These are phyloP conservation scores for Circaetus gallicus DNA, from an alignment of 2,113 vertebrate genomes.

Conservation along the genomic window DNA sequence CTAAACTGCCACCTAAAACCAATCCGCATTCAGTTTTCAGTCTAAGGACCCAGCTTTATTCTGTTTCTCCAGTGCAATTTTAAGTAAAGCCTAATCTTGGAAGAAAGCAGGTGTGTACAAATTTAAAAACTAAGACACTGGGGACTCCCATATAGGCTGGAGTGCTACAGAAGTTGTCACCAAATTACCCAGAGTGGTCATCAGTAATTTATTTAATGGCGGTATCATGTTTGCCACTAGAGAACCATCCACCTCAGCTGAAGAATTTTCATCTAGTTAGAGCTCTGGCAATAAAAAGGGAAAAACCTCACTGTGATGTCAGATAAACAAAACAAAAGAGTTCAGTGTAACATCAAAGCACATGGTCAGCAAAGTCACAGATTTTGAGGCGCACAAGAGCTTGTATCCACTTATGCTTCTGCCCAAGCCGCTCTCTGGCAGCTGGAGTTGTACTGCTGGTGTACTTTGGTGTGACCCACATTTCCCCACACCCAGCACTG, in stretches of 20 bases:
- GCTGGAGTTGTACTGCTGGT: background rate
- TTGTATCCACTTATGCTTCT: background rate
- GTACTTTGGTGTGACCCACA: background rate
- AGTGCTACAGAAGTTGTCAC: background rate
- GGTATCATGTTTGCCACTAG: background rate
- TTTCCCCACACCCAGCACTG: background rate
- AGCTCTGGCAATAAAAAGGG: background rate
- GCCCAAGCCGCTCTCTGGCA: background rate
- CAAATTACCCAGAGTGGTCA: background rate
- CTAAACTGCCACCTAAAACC: background rate
- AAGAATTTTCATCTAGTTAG: background rate
- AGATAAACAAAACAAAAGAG: background rate
- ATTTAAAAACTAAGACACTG: background rate
- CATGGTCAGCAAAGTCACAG: background rate
- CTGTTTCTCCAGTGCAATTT: background rate
- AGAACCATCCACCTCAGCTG: background rate
- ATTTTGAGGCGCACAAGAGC: background rate
- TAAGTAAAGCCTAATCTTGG: background rate
- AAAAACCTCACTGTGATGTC: background rate
- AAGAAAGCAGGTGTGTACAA: background rate
- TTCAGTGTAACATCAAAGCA: background rate
- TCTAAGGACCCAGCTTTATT: background rate
- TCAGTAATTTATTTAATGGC: background rate
- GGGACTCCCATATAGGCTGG: accelerated
- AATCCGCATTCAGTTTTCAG: background rate